phyloP scores from a whole-genome alignment of 2,888 invertebrate genomes.

The Cryptocephalus primarius region DNA sequence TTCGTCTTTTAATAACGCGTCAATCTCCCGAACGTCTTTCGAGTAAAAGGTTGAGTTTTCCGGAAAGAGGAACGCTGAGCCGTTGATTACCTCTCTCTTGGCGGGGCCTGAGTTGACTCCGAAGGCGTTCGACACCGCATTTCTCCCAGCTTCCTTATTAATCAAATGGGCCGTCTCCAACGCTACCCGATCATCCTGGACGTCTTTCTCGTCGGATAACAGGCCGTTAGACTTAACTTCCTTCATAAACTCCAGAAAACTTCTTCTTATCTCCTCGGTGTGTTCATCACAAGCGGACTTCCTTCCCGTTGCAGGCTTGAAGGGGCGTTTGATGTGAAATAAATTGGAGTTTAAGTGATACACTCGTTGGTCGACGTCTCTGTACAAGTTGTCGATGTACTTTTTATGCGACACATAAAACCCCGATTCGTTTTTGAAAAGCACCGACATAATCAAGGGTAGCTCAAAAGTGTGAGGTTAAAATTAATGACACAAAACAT shows the following conservation, averaged over 20 bases:
- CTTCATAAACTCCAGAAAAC: constrained; percentile 4
- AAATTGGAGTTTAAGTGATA: constrained; percentile 26
- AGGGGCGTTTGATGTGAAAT: constrained; percentile 40
- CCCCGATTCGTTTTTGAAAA: constrained; percentile 26
- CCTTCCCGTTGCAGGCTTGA: constrained; percentile 16
- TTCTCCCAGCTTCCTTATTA: constrained; percentile 15
- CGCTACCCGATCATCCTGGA: constrained; percentile 13
- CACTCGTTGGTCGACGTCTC: constrained; percentile 26
- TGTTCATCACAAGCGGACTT: not conserved
- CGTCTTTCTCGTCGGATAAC: not conserved
- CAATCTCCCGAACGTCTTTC: constrained; percentile 51
- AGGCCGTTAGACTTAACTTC: not conserved
- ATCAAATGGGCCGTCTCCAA: constrained; percentile 16
- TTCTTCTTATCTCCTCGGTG: not conserved
- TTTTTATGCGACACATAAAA: constrained; percentile 42
- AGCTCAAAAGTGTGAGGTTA: too few relatives aligned
- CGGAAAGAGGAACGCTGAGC: constrained; percentile 54
- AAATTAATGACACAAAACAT: too few relatives aligned
- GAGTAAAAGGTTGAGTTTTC: constrained; percentile 54
- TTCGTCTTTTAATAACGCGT: constrained; percentile 35
- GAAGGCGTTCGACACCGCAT: constrained; percentile 24
- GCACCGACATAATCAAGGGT: not conserved
- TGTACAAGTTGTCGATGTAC: constrained; percentile 38
- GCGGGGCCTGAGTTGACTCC: constrained; percentile 44
- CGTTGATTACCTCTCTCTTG: constrained; percentile 39